Evolutionary conservation across 1,140 invertebrate genomes (phyloP).

Genomic region (Mercenaria mercenaria): DNA sequence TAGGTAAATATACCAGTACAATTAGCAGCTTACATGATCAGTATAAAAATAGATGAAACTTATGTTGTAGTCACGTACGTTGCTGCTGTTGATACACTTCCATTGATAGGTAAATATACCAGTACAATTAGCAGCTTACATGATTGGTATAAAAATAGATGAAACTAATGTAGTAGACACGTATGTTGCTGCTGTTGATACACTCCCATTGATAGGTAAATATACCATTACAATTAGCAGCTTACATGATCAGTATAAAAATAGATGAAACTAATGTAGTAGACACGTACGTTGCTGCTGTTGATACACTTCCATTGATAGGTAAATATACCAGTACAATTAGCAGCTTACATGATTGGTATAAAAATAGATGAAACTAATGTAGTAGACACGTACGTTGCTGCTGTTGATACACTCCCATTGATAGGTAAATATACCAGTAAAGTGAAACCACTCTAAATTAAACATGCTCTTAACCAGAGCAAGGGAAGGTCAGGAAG

Average conservation of each 20-base stretch:
- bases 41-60: conserved; percentile 9
- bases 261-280: conserved; percentile 41
- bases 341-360: conserved; percentile 9
- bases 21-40: conserved; percentile 18
- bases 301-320: conserved; percentile 13
- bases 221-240: too few species aligned
- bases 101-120: conserved; percentile 52
- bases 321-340: conserved; percentile 25
- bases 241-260: conserved; percentile 6
- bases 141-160: conserved; percentile 26
- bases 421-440: conserved; percentile 46
- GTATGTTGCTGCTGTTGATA: conserved; percentile 8
- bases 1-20: too few species aligned
- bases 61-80: conserved; percentile 56
- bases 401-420: not conserved
- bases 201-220: conserved; percentile 40
- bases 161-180: conserved; percentile 44
- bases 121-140: conserved; percentile 5
- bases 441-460: too few species aligned
- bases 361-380: conserved; percentile 23
- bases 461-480: too few species aligned
- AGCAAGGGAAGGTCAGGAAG: too few species aligned
- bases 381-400: conserved; percentile 43
- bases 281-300: conserved; percentile 35
- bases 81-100: not conserved